These are phyloP conservation scores for Drosophila aldrichi DNA, from an alignment of 2,888 invertebrate genomes.

Conservation along the genomic window DNA sequence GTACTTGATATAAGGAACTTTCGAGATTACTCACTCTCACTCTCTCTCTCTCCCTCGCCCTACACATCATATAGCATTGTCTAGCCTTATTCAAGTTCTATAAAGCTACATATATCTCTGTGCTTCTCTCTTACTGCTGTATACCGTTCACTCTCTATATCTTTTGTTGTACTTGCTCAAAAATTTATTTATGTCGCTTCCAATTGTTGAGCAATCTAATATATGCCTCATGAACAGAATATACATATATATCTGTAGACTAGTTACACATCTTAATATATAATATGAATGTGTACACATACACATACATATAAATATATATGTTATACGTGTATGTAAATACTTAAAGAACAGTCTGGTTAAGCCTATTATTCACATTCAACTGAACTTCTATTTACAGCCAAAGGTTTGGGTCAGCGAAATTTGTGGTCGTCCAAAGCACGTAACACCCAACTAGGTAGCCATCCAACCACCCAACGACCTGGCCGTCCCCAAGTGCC, in stretches of 20 bases:
- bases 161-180: background rate
- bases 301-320: background rate
- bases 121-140: background rate
- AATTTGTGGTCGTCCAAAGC: conserved; percentile 32
- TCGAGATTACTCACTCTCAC: too few species aligned
- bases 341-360: background rate
- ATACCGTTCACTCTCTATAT: background rate
- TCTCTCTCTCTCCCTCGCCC: too few species aligned
- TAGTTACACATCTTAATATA: background rate
- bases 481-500: conserved; percentile 27
- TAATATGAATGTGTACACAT: background rate
- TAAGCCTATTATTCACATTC: conserved; percentile 26
- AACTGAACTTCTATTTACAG: background rate
- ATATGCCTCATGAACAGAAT: background rate
- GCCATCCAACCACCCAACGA: background rate
- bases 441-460: background rate
- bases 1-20: too few species aligned
- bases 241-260: too few species aligned
- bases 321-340: background rate
- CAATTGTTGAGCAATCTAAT: background rate
- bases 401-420: conserved; percentile 8
- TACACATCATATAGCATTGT: too few species aligned
- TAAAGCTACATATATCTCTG: too few species aligned
- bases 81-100: too few species aligned
- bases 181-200: too few species aligned